Percentiles rank a stretch among this genome's conserved stretches.
Evolutionary conservation across 2,888 invertebrate genomes (phyloP).

Genomic region (Trilocha varians): DNA sequence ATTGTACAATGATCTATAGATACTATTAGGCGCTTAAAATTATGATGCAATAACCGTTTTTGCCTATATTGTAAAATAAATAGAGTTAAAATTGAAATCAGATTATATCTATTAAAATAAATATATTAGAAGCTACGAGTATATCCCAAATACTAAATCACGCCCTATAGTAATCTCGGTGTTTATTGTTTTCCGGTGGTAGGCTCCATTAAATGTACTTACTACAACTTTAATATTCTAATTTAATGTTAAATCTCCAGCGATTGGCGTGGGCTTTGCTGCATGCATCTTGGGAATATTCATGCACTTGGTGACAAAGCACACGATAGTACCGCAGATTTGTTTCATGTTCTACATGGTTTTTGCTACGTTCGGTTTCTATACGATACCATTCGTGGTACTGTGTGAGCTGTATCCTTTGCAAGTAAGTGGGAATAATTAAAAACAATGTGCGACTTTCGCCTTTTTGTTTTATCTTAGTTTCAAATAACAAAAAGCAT

Average conservation of each 20-base stretch:
- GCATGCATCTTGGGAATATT: conserved; percentile 22
- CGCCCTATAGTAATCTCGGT: too few species aligned
- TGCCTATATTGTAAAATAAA: too few species aligned
- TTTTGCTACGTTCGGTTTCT: conserved; percentile 39
- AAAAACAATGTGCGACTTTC: background rate
- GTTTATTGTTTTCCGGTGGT: too few species aligned
- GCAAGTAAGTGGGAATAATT: conserved; percentile 31
- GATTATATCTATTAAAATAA: too few species aligned
- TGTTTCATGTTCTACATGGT: conserved; percentile 26
- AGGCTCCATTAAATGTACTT: background rate
- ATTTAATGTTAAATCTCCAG: conserved; percentile 22
- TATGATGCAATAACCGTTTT: too few species aligned
- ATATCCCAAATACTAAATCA: too few species aligned
- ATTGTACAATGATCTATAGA: too few species aligned
- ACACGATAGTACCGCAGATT: conserved; percentile 24
- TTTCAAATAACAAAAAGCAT: too few species aligned
- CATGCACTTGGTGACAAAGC: conserved; percentile 12
- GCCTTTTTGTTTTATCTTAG: too few species aligned
- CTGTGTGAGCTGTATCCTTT: conserved; percentile 47
- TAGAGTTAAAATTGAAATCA: too few species aligned
- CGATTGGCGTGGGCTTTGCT: conserved; percentile 27
- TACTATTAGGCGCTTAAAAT: too few species aligned
- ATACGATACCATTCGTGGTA: conserved; percentile 36
- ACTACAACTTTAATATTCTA: background rate
- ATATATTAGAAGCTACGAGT: too few species aligned